Conservation (phyloP, 2,113 vertebrate genomes). For the Montifringilla adamsi region DNA sequence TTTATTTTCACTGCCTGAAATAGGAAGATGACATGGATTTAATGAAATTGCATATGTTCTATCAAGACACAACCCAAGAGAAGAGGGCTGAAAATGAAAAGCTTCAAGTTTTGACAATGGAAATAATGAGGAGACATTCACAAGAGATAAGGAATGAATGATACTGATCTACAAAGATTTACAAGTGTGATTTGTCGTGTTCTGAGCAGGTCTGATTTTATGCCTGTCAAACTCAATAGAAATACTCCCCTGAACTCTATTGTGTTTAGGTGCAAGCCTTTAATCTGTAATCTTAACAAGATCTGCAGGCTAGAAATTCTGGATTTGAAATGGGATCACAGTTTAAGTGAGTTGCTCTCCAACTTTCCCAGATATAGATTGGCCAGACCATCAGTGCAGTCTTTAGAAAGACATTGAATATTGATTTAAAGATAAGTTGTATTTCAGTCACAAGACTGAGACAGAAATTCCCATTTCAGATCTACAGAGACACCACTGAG, state of each 20-base stretch:
- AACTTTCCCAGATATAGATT: not conserved
- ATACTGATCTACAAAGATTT: slow-evolving; percentile 33
- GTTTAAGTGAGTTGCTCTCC: not conserved
- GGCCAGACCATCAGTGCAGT: not conserved
- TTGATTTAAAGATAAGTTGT: not conserved
- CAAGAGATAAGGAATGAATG: slow-evolving; percentile 9
- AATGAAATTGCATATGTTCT: not conserved
- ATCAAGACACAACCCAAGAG: not conserved
- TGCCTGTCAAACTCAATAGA: slow-evolving; percentile 19
- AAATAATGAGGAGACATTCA: slow-evolving; percentile 22
- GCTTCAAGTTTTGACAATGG: slow-evolving; percentile 2
- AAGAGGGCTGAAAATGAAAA: not conserved
- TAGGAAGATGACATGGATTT: not conserved
- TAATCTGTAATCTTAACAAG: slow-evolving; percentile 39
- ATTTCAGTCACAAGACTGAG: not conserved
- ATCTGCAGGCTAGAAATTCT: not conserved
- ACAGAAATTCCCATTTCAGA: not conserved
- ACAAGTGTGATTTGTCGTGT: slow-evolving; percentile 21
- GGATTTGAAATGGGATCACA: not conserved
- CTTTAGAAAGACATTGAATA: not conserved
- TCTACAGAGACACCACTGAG: rapidly evolving
- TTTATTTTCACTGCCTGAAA: not conserved
- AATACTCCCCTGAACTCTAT: not conserved
- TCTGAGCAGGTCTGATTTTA: slow-evolving; percentile 32
- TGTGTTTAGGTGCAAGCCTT: not conserved